A percentile compares a stretch with the other conserved stretches of the same genome.
phyloP scores from a whole-genome alignment of 64 coral and sea anemone species.

The Porites australiensis region DNA sequence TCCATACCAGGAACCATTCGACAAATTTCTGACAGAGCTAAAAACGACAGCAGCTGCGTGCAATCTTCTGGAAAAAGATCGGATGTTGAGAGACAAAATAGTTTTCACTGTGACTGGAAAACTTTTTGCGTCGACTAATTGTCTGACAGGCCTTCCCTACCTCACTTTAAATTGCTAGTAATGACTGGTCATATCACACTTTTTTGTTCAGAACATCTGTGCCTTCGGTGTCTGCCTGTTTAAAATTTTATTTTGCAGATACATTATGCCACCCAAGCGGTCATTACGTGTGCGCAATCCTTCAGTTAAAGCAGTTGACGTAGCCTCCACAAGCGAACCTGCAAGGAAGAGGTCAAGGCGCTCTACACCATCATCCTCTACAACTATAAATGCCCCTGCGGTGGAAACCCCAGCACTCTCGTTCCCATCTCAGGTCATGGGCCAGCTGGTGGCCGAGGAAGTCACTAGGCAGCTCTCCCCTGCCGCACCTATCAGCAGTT shows the following conservation, averaged over 20 bases:
- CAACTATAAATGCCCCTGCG: neutral
- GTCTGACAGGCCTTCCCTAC: slow-evolving; percentile 36
- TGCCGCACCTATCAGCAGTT: neutral
- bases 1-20: too few species aligned
- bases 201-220: neutral
- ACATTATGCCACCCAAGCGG: slow-evolving; percentile 25
- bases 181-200: neutral
- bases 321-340: neutral
- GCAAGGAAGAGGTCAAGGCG: neutral
- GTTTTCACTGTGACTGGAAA: too few species aligned
- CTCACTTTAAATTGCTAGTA: neutral
- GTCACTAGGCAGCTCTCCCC: neutral
- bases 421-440: neutral
- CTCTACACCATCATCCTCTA: neutral
- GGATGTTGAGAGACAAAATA: too few species aligned
- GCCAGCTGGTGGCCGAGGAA: neutral
- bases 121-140: slow-evolving; percentile 12
- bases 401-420: neutral
- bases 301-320: neutral
- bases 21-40: too few species aligned
- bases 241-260: slow-evolving; percentile 8
- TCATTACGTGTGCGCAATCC: neutral
- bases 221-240: neutral
- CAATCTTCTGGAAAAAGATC: too few species aligned
- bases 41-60: too few species aligned